Conservation (phyloP, 2,888 invertebrate genomes). For the Hemicrepidius hirtus region DNA sequence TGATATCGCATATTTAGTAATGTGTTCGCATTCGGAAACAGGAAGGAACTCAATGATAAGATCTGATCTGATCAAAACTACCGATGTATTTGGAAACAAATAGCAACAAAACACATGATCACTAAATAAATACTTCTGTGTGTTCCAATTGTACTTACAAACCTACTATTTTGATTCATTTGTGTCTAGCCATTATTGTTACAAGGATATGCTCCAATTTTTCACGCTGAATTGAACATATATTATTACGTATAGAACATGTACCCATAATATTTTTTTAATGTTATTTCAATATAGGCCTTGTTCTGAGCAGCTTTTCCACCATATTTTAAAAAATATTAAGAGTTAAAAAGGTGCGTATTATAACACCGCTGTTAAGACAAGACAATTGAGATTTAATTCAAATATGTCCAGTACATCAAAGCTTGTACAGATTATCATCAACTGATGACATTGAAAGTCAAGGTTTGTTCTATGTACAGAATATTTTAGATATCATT, state of each 20-base stretch:
- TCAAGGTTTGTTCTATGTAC: constrained; percentile 13
- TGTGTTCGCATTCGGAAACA: constrained; percentile 61
- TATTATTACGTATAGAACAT: too few species aligned
- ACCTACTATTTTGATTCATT: background rate
- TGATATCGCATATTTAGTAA: constrained; percentile 65
- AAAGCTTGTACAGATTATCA: background rate
- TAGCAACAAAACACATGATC: constrained; percentile 64
- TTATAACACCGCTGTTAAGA: too few species aligned
- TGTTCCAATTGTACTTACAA: constrained; percentile 6
- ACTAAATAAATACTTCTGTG: constrained; percentile 57
- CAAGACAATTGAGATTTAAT: background rate
- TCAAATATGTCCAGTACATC: background rate
- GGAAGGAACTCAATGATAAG: constrained; percentile 66
- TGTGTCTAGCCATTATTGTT: constrained; percentile 21
- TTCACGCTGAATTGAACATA: constrained; percentile 15
- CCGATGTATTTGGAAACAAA: constrained; percentile 64
- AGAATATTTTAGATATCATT: constrained; percentile 24
- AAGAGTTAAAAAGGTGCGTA: too few species aligned
- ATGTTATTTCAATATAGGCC: background rate
- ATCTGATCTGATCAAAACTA: constrained; percentile 64
- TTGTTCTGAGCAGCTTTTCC: too few species aligned
- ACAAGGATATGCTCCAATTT: constrained; percentile 36
- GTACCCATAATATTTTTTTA: too few species aligned
- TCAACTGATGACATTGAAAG: constrained; percentile 10
- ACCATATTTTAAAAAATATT: too few species aligned